These are phyloP conservation scores for Acronicta psi DNA, from an alignment of 2,888 invertebrate species.

Conservation along the genomic window DNA sequence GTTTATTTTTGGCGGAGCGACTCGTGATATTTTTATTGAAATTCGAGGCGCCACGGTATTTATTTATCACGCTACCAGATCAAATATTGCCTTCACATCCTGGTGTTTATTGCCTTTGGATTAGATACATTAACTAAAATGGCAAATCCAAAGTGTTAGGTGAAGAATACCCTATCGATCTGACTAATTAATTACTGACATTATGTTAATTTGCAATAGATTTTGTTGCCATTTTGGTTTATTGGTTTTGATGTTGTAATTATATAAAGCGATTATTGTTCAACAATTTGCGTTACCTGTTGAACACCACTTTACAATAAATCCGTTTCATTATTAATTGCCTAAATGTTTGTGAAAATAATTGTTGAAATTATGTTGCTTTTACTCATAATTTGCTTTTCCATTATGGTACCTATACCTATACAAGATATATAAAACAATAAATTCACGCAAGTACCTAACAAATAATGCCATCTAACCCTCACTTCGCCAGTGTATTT, in stretches of 20 bases:
- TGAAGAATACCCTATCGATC: constrained; percentile 52
- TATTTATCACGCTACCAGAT: constrained; percentile 75
- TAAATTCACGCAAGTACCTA: constrained; percentile 5
- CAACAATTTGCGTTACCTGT: constrained; percentile 16
- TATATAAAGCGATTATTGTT: not conserved
- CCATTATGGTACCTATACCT: not conserved
- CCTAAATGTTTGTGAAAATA: not conserved
- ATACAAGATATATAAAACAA: no score
- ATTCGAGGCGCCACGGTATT: constrained; percentile 73
- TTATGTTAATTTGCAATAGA: constrained; percentile 49
- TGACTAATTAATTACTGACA: constrained; percentile 42
- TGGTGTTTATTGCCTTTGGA: constrained; percentile 63
- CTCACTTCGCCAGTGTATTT: constrained; percentile 24
- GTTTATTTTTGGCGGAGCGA: constrained; percentile 73
- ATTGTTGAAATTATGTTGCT: constrained; percentile 1
- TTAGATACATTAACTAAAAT: constrained; percentile 54
- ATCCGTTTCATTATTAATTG: constrained; percentile 12
- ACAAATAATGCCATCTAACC: constrained; percentile 29
- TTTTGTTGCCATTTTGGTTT: constrained; percentile 21
- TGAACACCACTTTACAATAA: constrained; percentile 8
- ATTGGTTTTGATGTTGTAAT: constrained; percentile 14
- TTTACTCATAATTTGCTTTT: not conserved
- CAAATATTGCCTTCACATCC: constrained; percentile 69
- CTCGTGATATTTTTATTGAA: constrained; percentile 77
- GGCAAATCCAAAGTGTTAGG: constrained; percentile 46